phyloP scores from a whole-genome alignment of 2,797 vertebrate species.

The Xenopus petersii region DNA sequence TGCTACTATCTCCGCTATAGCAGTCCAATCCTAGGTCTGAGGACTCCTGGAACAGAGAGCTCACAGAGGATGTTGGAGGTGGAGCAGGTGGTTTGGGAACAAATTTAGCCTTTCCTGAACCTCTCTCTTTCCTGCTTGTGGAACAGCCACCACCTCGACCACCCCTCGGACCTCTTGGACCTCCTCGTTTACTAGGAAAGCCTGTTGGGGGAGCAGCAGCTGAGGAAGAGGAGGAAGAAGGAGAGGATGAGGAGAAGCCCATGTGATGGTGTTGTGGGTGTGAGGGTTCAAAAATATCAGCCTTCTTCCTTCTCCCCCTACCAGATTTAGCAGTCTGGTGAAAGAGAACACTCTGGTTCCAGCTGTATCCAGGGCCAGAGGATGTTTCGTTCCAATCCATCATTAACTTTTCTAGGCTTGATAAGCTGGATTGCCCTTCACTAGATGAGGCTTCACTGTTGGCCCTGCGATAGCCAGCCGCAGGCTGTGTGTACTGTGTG shows the following conservation, averaged over 20 bases:
- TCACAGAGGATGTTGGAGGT: slow-evolving; percentile 56
- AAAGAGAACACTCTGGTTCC: slow-evolving; percentile 97
- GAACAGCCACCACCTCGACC: slow-evolving; percentile 83
- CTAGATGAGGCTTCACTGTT: slow-evolving; percentile 75
- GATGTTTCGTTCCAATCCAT: slow-evolving; percentile 98
- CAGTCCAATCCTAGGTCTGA: slow-evolving; percentile 86
- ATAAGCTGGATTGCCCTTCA: slow-evolving; percentile 90
- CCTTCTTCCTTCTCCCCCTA: slow-evolving; percentile 90
- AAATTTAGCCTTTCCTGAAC: slow-evolving; percentile 82
- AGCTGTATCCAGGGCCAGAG: slow-evolving; percentile 91
- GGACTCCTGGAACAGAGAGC: slow-evolving; percentile 83
- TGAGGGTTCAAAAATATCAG: slow-evolving; percentile 71
- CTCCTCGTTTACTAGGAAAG: slow-evolving; percentile 81
- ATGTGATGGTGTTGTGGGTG: slow-evolving; percentile 68
- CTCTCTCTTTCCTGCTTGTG: slow-evolving; percentile 85
- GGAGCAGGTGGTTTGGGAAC: slow-evolving; percentile 65
- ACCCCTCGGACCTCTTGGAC: slow-evolving; percentile 80
- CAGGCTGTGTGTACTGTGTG: slow-evolving; percentile 83
- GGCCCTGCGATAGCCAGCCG: slow-evolving; percentile 64
- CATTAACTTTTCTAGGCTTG: slow-evolving; percentile 97
- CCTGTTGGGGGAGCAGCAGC: slow-evolving; percentile 59
- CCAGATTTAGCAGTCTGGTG: slow-evolving; percentile 90
- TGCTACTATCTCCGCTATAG: slow-evolving; percentile 95
- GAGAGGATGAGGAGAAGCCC: slow-evolving; percentile 76
- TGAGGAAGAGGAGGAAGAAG: slow-evolving; percentile 69